Percentiles rank a stretch among this genome's conserved stretches.
phyloP scores from a whole-genome alignment of 2,797 vertebrate species.

The Petrocephalus sullivani region DNA sequence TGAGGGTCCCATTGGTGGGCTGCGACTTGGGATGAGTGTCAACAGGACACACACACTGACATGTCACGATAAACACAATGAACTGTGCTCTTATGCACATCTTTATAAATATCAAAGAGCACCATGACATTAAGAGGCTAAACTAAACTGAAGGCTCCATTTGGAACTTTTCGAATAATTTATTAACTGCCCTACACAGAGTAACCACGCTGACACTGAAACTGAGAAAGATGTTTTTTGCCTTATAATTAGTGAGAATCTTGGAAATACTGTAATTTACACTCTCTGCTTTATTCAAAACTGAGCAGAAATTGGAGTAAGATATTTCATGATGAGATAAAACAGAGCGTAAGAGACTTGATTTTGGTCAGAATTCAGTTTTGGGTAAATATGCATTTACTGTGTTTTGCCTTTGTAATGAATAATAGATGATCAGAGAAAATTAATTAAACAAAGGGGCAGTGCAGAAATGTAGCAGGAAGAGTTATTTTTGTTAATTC shows the following conservation, averaged over 20 bases:
- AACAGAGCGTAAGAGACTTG: not conserved
- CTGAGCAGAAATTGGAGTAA: not conserved
- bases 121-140: not conserved
- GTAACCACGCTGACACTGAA: not conserved
- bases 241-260: not conserved
- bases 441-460: not conserved
- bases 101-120: not conserved
- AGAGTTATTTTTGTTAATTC: not conserved
- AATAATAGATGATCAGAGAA: not conserved
- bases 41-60: not conserved
- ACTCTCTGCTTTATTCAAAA: not conserved
- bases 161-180: not conserved
- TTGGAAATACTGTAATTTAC: not conserved
- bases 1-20: not conserved
- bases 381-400: not conserved
- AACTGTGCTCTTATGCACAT: not conserved
- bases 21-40: not conserved
- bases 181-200: not conserved
- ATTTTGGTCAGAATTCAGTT: not conserved
- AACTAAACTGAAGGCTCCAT: not conserved
- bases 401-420: not conserved
- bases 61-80: not conserved
- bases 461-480: not conserved
- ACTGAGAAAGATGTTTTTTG: not conserved
- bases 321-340: not conserved